Base-by-base conservation (phyloP, 2,888 invertebrate species). In the Napeogenes inachia region DNA sequence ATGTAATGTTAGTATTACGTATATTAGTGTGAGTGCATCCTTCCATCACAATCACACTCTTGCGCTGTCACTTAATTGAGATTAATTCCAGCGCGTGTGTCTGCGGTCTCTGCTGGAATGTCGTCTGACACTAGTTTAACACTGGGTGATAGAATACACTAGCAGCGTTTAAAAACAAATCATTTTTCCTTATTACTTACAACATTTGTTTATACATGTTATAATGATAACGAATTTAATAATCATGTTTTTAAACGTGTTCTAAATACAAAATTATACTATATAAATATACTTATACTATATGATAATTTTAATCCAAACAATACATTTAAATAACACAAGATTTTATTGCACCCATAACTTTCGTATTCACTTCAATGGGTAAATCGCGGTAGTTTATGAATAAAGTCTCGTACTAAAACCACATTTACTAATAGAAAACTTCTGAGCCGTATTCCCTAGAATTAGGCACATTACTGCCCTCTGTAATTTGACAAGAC, bases 391-490 rank as follows among this genome's bases (percentile, higher is more conserved):
- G 4, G 21, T 56, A 60, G 42, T 10, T 72, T 70, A 47, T 64
- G 66, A 81, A 68, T 58, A 60, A 66, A 60, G 5, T 50, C 71
- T 2, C 35, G 58, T 59, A 78, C 72, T 73, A 70, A 87, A 88
- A 88, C 88, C 87, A 84, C 87, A 88, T 82, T 85, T 78, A 84
- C 81, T 88, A 89, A 88, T 87, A 89, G 87, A 89, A 89, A 87
- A 86, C 87, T 87, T 81, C 86, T 81, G 85, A 84, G 84, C 82
- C 67, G 76, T 78, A 82, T 79, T 81, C 85, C 78, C 75, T 84
- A 79, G 84, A 88, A 87, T 88, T 89, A 89, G 84, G 81, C 81
- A 87, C 81, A 85, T 85, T 83, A 81, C 80, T 79, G 78, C 76
- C 72, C 81, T 75, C 79, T 84, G 78, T 84, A 85, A 89, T 88